Conservation (phyloP, 2,797 vertebrate genomes). For the Anguilla anguilla region DNA sequence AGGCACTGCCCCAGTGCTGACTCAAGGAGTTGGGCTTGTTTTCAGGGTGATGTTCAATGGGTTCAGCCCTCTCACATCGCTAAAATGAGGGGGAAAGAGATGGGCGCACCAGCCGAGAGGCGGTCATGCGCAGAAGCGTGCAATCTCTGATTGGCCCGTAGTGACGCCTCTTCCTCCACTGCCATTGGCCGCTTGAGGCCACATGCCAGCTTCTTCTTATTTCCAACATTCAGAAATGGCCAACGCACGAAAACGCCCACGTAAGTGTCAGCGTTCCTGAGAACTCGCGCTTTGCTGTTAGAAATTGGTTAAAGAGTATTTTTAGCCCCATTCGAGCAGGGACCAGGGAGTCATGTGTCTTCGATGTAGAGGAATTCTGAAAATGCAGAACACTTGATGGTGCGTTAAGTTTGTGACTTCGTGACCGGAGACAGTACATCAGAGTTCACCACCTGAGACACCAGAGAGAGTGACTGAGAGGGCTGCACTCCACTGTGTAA, state of each 20-base stretch:
- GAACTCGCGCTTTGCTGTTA: neutral
- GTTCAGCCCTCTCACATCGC: neutral
- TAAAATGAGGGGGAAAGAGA: neutral
- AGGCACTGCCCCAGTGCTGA: neutral
- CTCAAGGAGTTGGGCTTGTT: neutral
- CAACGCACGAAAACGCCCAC: neutral
- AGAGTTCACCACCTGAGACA: neutral
- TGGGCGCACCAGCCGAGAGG: neutral
- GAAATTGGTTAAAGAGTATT: slow-evolving; percentile 1
- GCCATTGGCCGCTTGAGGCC: neutral
- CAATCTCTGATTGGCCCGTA: neutral
- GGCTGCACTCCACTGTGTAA: slow-evolving; percentile 10
- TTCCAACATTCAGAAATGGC: neutral
- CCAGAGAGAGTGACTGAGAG: slow-evolving; percentile 7
- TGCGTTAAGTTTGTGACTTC: neutral
- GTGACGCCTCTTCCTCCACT: neutral
- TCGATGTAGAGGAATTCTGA: slow-evolving; percentile 17
- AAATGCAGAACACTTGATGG: slow-evolving; percentile 11
- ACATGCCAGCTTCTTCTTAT: neutral
- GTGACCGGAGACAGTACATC: neutral
- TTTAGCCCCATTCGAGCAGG: neutral
- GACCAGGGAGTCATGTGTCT: slow-evolving; percentile 11
- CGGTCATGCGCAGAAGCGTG: neutral
- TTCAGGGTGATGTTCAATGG: neutral
- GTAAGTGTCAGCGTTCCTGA: neutral